Conservation (phyloP, 2,113 vertebrate species). For the Corvus moneduloides region DNA sequence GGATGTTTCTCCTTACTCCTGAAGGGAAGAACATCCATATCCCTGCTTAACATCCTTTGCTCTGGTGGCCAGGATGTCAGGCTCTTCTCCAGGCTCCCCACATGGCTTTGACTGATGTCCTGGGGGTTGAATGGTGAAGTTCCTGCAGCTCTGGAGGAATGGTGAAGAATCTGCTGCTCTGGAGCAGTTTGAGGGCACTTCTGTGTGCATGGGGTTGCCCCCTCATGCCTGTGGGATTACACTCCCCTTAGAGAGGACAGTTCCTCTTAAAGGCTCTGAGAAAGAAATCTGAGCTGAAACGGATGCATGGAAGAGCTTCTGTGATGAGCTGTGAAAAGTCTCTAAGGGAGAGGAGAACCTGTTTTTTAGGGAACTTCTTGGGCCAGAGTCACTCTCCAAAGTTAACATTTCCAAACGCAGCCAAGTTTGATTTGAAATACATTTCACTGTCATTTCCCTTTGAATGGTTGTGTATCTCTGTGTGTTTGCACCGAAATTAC, state of each 20-base stretch:
- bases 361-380: background rate
- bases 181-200: background rate
- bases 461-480: background rate
- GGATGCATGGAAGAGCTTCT: background rate
- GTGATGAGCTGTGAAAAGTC: background rate
- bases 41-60: background rate
- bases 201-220: background rate
- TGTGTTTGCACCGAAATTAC: background rate
- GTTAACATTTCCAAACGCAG: background rate
- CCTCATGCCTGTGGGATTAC: background rate
- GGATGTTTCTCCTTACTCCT: background rate
- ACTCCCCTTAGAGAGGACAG: background rate
- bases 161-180: background rate
- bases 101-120: background rate
- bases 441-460: slow-evolving; percentile 1
- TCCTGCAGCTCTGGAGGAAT: background rate
- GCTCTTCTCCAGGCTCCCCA: background rate
- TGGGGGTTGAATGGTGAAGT: background rate
- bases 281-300: background rate
- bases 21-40: background rate
- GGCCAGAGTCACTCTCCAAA: background rate
- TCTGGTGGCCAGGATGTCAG: background rate
- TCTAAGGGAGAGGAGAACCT: background rate
- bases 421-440: background rate
- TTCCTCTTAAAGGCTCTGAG: background rate